These are phyloP conservation scores for Anastatus disparis DNA, from an alignment of 1,140 invertebrate genomes.

Conservation along the genomic window DNA sequence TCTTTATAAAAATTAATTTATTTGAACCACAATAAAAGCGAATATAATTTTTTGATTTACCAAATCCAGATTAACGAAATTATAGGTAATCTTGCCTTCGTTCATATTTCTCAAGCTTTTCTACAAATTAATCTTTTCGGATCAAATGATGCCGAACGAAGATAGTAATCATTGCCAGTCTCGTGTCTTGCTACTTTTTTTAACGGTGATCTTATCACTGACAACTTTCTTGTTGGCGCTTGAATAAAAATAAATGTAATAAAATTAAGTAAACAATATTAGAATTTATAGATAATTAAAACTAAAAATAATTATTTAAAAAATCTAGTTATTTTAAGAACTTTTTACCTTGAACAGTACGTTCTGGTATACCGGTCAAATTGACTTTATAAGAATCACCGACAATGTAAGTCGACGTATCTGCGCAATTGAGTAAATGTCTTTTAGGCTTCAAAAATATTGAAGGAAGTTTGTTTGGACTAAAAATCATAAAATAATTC, in stretches of 20 bases:
- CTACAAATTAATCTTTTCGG: background rate
- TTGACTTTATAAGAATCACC: background rate
- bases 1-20: background rate
- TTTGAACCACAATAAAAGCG: background rate
- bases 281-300: background rate
- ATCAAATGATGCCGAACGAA: background rate
- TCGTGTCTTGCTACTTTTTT: conserved; percentile 5
- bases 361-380: background rate
- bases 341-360: background rate
- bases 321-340: no score
- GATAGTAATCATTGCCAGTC: background rate
- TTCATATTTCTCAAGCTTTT: no score
- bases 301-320: no score
- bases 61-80: background rate
- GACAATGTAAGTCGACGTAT: background rate
- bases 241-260: background rate
- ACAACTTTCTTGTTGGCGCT: background rate
- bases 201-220: background rate
- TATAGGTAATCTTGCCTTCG: background rate
- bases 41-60: no score
- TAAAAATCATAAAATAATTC: no score
- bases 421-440: background rate
- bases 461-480: background rate
- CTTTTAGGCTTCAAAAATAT: conserved; percentile 5
- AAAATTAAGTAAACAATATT: background rate